Evolutionary conservation across 2,888 invertebrate species (phyloP), one percentile per base, ranked within the genome.

Genomic region (Mesopsocus fuscifrons): DNA sequence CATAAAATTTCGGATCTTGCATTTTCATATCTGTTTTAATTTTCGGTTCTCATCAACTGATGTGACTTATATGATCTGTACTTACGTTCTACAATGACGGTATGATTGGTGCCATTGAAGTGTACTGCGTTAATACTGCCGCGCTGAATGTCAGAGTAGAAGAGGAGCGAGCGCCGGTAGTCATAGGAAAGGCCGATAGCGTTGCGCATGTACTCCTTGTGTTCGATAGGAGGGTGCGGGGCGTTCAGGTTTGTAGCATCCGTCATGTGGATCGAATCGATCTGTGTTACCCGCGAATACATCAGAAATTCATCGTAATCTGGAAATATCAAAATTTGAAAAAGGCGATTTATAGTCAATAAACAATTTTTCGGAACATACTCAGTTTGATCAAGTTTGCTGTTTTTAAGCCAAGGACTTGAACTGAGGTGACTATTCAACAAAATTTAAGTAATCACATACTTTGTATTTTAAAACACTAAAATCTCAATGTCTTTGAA

Each of bases 121-220:
- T 67, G 68, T 38, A 84, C 87, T 23, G 74, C 69, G 62, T 81
- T 79, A 55, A 91, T 85, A 50, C 81, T 74, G 44, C 84, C 85
- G 54, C 77, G 68, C 58, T 87, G 84, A 48, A 89, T 85, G 61
- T 89, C 89, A 1, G 88, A 88, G 64, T 84, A 91, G 65, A 83
- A 88, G 41, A 88, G 64, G 41, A 74, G 64, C 50, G 72, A 67
- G 23, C 64, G 63, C 45, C 64, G 61, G 60, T 78, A 84, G 63
- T 84, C 81, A 60, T 77, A 85, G 2, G 83, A 72, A 42, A 91
- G 66, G 17, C 83, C 87, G 53, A 89, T 87, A 6, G 83, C 85
- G 63, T 89, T 89, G 44, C 82, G 69, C 72, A 89, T 77, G 53
- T 72, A 62, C 3, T 76, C 74, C 47, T 71, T 63, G 55, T 80